A percentile compares a stretch with the other conserved stretches of the same genome.
phyloP scores from a whole-genome alignment of 1,140 invertebrate genomes.

The Papilio polytes region DNA sequence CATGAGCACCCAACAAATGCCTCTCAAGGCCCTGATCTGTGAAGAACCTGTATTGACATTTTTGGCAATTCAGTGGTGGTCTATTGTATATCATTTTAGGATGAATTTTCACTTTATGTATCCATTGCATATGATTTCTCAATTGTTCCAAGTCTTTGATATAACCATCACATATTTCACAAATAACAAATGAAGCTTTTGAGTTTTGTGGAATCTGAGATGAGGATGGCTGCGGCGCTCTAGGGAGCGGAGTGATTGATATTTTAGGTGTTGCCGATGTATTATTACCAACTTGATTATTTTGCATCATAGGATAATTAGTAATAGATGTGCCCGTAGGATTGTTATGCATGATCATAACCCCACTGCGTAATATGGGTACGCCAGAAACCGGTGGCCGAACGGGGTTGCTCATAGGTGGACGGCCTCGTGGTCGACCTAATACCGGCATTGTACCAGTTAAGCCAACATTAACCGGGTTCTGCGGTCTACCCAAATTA shows the following conservation, averaged over 20 bases:
- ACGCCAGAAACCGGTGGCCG: conserved; percentile 72
- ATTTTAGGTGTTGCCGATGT: conserved; percentile 89
- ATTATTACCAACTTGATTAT: conserved; percentile 67
- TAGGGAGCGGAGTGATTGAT: conserved; percentile 95
- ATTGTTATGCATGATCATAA: conserved; percentile 80
- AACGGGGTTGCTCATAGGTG: conserved; percentile 63
- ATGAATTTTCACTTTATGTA: conserved; percentile 98
- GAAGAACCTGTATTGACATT: conserved; percentile 88
- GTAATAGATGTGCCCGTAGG: conserved; percentile 70
- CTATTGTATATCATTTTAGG: conserved; percentile 98
- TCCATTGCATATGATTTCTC: conserved; percentile 98
- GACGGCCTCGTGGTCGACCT: conserved; percentile 72
- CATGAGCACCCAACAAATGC: conserved; percentile 96
- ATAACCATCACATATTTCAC: conserved; percentile 97
- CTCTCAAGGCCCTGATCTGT: conserved; percentile 94
- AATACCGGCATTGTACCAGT: conserved; percentile 65
- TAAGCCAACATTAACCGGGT: conserved; percentile 58
- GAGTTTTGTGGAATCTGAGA: conserved; percentile 73
- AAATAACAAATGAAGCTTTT: conserved; percentile 93
- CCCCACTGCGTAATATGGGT: conserved; percentile 76
- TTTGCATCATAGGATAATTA: conserved; percentile 75
- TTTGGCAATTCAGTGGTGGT: conserved; percentile 97
- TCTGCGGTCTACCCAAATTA: conserved; percentile 60
- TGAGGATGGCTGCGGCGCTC: conserved; percentile 85
- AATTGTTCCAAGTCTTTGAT: conserved; percentile 97